These are phyloP conservation scores for Catocala nupta DNA, from an alignment of 2,888 invertebrate species.

Conservation along the genomic window DNA sequence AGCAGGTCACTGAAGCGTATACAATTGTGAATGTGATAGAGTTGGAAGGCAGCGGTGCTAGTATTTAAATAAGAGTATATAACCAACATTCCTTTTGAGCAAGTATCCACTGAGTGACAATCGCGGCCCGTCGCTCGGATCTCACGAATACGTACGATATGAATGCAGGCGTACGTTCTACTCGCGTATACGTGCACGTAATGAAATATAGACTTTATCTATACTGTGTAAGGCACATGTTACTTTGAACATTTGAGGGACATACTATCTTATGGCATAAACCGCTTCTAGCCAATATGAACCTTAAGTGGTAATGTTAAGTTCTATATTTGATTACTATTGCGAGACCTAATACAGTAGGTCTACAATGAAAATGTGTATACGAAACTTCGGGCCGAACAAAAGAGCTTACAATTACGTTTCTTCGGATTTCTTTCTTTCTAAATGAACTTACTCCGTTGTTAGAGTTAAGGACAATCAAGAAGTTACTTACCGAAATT, in stretches of 20 bases:
- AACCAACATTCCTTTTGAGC: conserved; percentile 68
- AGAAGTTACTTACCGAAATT: no score
- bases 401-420: no score
- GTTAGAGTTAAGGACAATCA: no score
- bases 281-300: not conserved
- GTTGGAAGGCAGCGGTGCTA: conserved; percentile 70
- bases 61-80: conserved; percentile 63
- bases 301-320: not conserved
- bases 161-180: not conserved
- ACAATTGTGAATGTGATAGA: conserved; percentile 62
- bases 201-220: not conserved
- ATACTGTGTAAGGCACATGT: not conserved
- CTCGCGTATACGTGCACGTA: not conserved
- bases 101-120: conserved; percentile 36
- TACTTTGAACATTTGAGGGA: no score
- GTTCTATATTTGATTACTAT: not conserved
- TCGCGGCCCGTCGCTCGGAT: conserved; percentile 1
- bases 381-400: no score
- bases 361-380: no score
- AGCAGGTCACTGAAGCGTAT: conserved; percentile 15
- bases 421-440: no score
- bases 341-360: not conserved
- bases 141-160: conserved; percentile 1
- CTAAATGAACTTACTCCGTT: no score
- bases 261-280: not conserved